Percentiles rank a stretch among this genome's conserved stretches.
Evolutionary conservation across 30 jellyfish, hydroid and myxozoan genomes (phyloP).

Genomic region (Aurelia coerulea): DNA sequence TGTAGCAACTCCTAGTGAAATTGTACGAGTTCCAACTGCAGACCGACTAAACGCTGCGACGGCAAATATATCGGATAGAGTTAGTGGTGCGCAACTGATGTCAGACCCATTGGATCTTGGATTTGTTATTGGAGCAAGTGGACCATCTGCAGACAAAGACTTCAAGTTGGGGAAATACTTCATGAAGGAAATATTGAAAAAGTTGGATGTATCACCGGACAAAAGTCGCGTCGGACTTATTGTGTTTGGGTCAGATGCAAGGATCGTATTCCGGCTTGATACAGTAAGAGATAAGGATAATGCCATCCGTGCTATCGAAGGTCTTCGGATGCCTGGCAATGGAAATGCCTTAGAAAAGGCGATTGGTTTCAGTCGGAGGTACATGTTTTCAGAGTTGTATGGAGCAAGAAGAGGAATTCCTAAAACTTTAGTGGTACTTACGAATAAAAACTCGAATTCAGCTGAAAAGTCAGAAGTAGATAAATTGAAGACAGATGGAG

Average conservation of each 20-base stretch:
- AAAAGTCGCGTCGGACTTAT: slow-evolving; percentile 51
- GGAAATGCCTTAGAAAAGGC: not conserved
- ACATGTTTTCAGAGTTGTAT: not conserved
- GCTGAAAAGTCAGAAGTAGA: slow-evolving; percentile 32
- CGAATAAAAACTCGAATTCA: slow-evolving; percentile 15
- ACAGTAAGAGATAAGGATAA: not conserved
- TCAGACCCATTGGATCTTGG: slow-evolving; percentile 53
- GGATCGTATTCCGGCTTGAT: not conserved
- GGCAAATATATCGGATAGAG: not conserved
- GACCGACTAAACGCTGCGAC: slow-evolving; percentile 2
- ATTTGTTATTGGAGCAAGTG: slow-evolving; percentile 59
- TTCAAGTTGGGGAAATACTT: slow-evolving; percentile 26
- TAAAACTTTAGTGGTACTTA: slow-evolving; percentile 23
- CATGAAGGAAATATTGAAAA: slow-evolving; percentile 30
- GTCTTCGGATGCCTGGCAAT: not conserved
- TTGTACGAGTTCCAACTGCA: not conserved
- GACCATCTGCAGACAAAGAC: slow-evolving; percentile 2
- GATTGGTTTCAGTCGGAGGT: slow-evolving; percentile 1
- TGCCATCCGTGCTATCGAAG: not conserved
- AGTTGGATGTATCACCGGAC: slow-evolving; percentile 31
- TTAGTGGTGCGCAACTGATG: not conserved
- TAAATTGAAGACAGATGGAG: slow-evolving; percentile 10
- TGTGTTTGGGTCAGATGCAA: slow-evolving; percentile 29
- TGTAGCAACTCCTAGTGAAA: not conserved
- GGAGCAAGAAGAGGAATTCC: slow-evolving; percentile 46